phyloP scores from a whole-genome alignment of 1,140 invertebrate genomes.

The Cherax quadricarinatus region DNA sequence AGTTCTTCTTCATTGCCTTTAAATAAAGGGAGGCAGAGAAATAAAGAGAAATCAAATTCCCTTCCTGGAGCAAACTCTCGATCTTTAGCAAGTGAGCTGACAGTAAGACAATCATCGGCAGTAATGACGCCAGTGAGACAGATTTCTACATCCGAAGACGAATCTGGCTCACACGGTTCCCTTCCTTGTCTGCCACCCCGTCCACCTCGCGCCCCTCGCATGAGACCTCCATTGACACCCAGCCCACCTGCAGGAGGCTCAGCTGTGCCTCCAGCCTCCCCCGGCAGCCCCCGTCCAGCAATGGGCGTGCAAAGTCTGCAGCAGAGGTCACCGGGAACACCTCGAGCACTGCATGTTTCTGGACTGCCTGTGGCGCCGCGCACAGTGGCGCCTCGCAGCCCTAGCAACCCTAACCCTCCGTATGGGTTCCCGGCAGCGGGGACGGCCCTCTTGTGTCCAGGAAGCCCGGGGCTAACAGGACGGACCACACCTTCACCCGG shows the following conservation, averaged over 20 bases:
- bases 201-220: constrained; percentile 61
- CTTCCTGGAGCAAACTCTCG: constrained; percentile 69
- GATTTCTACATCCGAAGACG: constrained; percentile 54
- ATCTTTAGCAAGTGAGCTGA: constrained; percentile 18
- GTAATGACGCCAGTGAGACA: neutral
- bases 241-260: constrained; percentile 52
- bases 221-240: constrained; percentile 58
- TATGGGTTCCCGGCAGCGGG: constrained; percentile 57
- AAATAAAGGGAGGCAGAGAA: neutral
- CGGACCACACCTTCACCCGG: constrained; percentile 47
- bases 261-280: constrained; percentile 34
- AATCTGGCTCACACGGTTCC: constrained; percentile 44
- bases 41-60: constrained; percentile 69
- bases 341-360: constrained; percentile 45
- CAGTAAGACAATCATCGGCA: neutral
- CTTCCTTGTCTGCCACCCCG: constrained; percentile 67
- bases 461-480: constrained; percentile 24
- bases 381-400: constrained; percentile 70
- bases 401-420: constrained; percentile 71
- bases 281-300: constrained; percentile 64
- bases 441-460: constrained; percentile 38
- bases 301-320: constrained; percentile 71
- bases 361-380: constrained; percentile 65
- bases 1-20: neutral
- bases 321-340: constrained; percentile 52